Evolutionary conservation across 2,113 vertebrate genomes (phyloP).

Genomic region (Helogale parvula): DNA sequence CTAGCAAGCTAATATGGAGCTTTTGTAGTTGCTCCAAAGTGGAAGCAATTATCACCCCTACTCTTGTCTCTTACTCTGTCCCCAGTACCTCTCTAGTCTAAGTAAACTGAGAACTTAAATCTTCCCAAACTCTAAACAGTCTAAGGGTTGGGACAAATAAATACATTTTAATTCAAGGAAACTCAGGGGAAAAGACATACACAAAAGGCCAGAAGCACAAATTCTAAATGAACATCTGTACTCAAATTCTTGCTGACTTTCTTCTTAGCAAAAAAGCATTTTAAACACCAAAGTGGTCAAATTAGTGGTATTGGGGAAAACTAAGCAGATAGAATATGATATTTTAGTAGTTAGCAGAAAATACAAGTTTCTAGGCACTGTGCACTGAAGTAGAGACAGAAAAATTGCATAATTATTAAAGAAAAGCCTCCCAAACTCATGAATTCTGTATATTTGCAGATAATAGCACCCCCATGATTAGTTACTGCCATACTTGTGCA

Average conservation of each 20-base stretch:
- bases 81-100: background rate
- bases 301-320: background rate
- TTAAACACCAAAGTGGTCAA: background rate
- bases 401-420: background rate
- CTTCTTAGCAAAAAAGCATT: slow-evolving; percentile 2
- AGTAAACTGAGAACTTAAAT: background rate
- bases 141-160: background rate
- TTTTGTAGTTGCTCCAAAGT: background rate
- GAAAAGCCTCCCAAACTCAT: background rate
- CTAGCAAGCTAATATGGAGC: background rate
- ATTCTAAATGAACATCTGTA: background rate
- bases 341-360: slow-evolving; percentile 8
- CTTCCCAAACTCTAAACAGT: background rate
- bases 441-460: background rate
- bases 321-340: slow-evolving; percentile 17
- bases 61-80: background rate
- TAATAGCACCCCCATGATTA: background rate
- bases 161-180: background rate
- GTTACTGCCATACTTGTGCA: background rate
- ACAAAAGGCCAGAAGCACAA: background rate
- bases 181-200: background rate
- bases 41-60: background rate
- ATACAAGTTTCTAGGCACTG: background rate
- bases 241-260: background rate
- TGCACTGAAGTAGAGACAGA: background rate